Evolutionary conservation across 2,797 vertebrate species (phyloP), one percentile per base, ranked within the genome.

Genomic region (Leptatherina wallacei): DNA sequence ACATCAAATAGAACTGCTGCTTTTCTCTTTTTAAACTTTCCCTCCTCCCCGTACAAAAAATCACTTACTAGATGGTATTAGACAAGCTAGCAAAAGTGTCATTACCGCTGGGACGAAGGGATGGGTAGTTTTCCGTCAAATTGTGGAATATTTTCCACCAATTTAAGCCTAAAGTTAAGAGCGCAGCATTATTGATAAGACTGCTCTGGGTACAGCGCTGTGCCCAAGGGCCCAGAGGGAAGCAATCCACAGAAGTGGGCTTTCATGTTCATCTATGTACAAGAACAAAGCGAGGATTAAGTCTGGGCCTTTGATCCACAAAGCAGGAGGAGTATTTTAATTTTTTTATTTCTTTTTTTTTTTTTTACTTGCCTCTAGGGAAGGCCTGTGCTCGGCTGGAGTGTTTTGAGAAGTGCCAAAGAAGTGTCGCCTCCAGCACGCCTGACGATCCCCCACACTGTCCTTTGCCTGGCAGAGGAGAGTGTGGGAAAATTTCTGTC

Each of bases 1-100:
- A 97, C 97, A 98, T 97, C 97, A 97, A 98, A 97, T 97, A 96
- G 95, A 96, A 96, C 91, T 61, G 78, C 94, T 94, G 93, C 89
- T 94, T 96, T 95, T 94, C 96, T 95, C 95, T 94, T 87, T 90
- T 84, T 77, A 86, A 86, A 75, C 74, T 75, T 63, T 80, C 78
- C 70, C 85, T 86, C 86, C 84, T 80, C 84, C 83, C 74, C 73
- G 73, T 87, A 91, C 84, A 27, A 96, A 96, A 96, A 96, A 96
- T 94, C 94, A 94, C 94, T 96, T 96, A 95, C 96, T 95, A 95
- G 95, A 95, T 91, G 92, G 93, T 95, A 96, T 96, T 96, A 97
- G 94, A 94, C 90, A 91, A 94, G 91, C 91, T 94, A 82, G 93
- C 93, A 93, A 94, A 93, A 94, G 92, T 93, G 92, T 93, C 94